A percentile compares a stretch with the other conserved stretches of the same genome.
Conservation (phyloP, 2,888 invertebrate genomes). For the Yponomeuta sedellus region DNA sequence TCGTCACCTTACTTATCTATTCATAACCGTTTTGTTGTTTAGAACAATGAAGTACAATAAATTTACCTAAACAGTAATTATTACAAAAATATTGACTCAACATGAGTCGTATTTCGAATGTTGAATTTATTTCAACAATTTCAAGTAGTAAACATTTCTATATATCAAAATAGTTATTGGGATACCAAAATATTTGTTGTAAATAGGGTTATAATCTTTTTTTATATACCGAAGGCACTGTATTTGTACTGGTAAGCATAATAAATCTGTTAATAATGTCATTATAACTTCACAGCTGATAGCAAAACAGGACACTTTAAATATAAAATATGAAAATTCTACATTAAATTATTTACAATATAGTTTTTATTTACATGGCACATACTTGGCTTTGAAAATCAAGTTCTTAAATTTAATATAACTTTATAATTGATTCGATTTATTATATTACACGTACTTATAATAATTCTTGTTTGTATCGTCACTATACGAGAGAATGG, state of each 20-base stretch:
- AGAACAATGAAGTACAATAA: constrained; percentile 1
- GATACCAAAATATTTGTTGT: constrained; percentile 25
- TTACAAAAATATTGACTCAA: constrained; percentile 45
- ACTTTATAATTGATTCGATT: neutral
- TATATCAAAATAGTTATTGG: constrained; percentile 28
- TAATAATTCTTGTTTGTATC: neutral
- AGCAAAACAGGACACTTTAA: neutral
- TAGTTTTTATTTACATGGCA: constrained; percentile 55
- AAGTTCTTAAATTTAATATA: neutral
- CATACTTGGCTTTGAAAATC: constrained; percentile 46
- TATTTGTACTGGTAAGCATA: constrained; percentile 37
- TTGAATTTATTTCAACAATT: constrained; percentile 50
- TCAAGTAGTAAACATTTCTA: constrained; percentile 30
- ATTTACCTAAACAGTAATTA: constrained; percentile 21
- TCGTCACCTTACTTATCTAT: neutral
- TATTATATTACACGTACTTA: neutral
- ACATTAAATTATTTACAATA: constrained; percentile 15
- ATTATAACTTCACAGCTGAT: neutral
- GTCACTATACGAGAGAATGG: constrained; percentile 6
- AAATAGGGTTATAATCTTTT: constrained; percentile 25
- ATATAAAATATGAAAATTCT: constrained; percentile 10
- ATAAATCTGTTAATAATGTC: too few relatives aligned
- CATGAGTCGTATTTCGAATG: constrained; percentile 52
- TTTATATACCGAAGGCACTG: constrained; percentile 36
- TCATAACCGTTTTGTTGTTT: neutral